Evolutionary conservation across 2,888 invertebrate genomes (phyloP), one percentile per base, ranked within the genome.

Genomic region (Phyllotreta cruciferae): DNA sequence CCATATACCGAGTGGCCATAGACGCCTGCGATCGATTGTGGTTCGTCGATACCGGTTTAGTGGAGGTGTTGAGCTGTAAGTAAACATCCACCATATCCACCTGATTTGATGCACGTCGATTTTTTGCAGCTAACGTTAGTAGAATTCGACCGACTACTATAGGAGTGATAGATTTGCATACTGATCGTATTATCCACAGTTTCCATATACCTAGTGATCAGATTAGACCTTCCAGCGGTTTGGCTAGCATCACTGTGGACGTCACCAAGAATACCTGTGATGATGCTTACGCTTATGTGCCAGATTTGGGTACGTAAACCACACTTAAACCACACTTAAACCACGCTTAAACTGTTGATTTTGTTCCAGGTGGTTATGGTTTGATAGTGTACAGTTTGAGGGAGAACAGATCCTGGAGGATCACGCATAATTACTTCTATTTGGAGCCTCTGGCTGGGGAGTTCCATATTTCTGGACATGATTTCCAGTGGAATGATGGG

Each of bases 401-500:
- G 47, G 68, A 73, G 52, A 70, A 76, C 47, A 71, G 64, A 50
- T 88, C 90, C 34, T 93, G 92, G 91, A 80, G 90, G 39, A 79
- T 86, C 9, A 75, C 76, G 13, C 92, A 93, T 73, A 91, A 90
- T 74, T 92, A 86, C 74, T 92, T 92, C 79, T 85, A 85, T 72
- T 87, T 91, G 71, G 90, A 91, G 75, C 91, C 93, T 0, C 73
- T 86, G 0, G 82, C 83, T 72, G 90, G 91, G 0, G 87, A 89
- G 70, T 85, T 90, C 60, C 82, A 84, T 53, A 84, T 92, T 55
- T 88, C 87, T 37, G 90, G 88, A 0, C 85, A 89, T 70, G 80
- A 82, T 0, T 93, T 92, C 81, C 88, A 90, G 74, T 93, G 92
- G 92, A 88, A 87, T 66, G 93, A 93, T 74, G 92, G 92, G 0